Evolutionary conservation across 2,888 invertebrate genomes (phyloP), one percentile per base, ranked within the genome.

Genomic region (Scaptomyza tumidula): DNA sequence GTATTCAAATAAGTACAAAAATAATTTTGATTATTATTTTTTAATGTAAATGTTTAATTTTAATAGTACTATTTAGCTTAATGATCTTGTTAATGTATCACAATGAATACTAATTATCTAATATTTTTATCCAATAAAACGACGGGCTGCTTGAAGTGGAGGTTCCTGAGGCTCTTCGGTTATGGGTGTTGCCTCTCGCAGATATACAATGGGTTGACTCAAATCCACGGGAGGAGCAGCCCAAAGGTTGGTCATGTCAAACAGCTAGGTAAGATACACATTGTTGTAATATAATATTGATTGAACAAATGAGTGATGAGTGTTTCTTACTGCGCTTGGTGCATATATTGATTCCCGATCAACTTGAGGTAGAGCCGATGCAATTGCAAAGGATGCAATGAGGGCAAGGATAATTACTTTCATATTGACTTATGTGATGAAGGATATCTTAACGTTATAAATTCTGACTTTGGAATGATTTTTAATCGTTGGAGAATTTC

Each of bases 261-360:
- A 41, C 41, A 3, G 1, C 41, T 41, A 9, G 9, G 2, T 9
- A 10, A 9, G 41, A 16, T n/a, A 1, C 9, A 3, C 7, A 7
- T 7, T 41, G 41, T 16, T 2, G 10, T 16, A 10, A 16, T 16
- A 4, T 16, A 4, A 16, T n/a, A n/a, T n/a, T n/a, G n/a, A 3
- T 41, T 41, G 3, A 6, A 3, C 1, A 41, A 14, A 3, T 16
- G 4, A 3, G 16, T 39, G 4, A 41, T 9, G 1, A 10, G 3
- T 41, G n/a, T n/a, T 41, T 48, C 80, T 78, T 66, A 85, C 85
- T 0, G 83, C 84, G 59, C 88, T 84, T 19, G 84, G 84, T 6
- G 70, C 83, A 44, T 66, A 61, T 4, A 45, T 11, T 1, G 80
- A 61, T 6, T 75, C 88, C 9, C 68, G 83, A 16, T 79, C 80